Conservation (phyloP, 2,888 invertebrate species). For the Strigamia crassipes region DNA sequence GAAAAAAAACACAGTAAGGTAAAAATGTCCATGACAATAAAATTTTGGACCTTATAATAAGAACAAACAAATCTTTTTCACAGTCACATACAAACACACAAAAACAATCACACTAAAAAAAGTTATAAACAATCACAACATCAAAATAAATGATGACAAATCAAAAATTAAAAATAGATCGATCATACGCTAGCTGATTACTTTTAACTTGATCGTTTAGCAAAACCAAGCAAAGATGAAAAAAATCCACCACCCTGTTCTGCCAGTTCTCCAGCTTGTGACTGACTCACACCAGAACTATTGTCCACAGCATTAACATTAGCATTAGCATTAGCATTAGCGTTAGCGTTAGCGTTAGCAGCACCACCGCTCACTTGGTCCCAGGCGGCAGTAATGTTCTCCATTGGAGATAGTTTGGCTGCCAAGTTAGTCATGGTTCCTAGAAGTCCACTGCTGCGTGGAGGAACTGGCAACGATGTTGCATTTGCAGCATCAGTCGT, state of each 20-base stretch:
- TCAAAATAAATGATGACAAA: neutral
- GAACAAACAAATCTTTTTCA: neutral
- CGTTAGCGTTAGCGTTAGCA: neutral
- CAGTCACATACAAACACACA: neutral
- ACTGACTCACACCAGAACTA: too few species aligned
- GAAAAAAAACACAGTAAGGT: neutral
- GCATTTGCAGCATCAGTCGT: neutral
- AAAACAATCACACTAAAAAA: neutral
- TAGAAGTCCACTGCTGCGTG: neutral
- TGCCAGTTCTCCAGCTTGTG: neutral
- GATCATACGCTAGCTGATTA: neutral
- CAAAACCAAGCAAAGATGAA: constrained; percentile 7
- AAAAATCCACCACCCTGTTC: neutral
- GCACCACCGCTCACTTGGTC: neutral
- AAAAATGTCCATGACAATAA: neutral
- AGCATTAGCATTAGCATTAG: neutral
- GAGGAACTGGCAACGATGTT: neutral
- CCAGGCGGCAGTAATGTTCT: constrained; percentile 20
- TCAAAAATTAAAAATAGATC: neutral
- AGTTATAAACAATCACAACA: neutral
- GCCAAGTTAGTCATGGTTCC: constrained; percentile 7
- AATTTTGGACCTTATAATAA: neutral
- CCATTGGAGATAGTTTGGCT: constrained; percentile 8
- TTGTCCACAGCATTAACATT: too few species aligned
- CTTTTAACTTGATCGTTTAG: constrained; percentile 25